These are phyloP conservation scores for Barnardius zonarius DNA, from an alignment of 2,113 vertebrate genomes.

Conservation along the genomic window DNA sequence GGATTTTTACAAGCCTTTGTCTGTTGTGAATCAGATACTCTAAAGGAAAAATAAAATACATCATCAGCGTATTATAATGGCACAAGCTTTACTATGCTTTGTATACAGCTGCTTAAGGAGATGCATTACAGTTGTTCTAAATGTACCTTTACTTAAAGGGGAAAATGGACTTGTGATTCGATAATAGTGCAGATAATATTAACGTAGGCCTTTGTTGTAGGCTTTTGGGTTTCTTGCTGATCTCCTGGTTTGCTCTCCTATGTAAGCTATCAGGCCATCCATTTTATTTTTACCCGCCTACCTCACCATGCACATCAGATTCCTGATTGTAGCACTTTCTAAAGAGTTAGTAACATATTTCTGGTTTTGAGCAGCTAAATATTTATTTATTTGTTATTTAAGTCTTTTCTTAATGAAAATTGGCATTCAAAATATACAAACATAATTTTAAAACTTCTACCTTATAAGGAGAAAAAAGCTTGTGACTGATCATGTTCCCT, in stretches of 20 bases:
- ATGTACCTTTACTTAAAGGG: neutral
- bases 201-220: neutral
- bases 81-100: neutral
- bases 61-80: accelerated
- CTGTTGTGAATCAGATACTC: neutral
- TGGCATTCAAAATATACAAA: neutral
- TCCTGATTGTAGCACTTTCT: neutral
- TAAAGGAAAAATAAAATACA: neutral
- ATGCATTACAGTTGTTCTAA: neutral
- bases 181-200: neutral
- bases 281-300: neutral
- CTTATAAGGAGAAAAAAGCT: neutral
- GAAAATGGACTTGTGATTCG: neutral
- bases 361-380: neutral
- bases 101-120: neutral
- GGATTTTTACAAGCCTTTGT: neutral
- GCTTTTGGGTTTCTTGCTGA: neutral
- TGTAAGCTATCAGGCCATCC: neutral
- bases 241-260: neutral
- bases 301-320: neutral
- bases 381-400: neutral
- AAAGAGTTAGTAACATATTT: neutral
- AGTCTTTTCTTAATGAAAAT: neutral
- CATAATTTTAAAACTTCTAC: accelerated
- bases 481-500: neutral